phyloP scores from a whole-genome alignment of 2,113 vertebrate species.

The Melanocharis versteri region DNA sequence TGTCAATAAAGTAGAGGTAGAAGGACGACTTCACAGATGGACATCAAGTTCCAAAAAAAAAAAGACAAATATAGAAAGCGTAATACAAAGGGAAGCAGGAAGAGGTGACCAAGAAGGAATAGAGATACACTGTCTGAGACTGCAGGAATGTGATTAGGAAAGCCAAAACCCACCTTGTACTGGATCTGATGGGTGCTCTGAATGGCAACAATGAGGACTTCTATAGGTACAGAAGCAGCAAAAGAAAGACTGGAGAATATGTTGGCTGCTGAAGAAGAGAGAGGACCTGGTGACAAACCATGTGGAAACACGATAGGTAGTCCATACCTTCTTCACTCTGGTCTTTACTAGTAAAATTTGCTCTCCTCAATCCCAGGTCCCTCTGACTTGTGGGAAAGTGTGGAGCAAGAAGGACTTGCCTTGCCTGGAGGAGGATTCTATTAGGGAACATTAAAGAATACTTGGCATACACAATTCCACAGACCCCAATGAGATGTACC shows the following conservation, averaged over 20 bases:
- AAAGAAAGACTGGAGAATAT: not conserved
- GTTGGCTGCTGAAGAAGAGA: not conserved
- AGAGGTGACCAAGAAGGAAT: not conserved
- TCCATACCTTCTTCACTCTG: not conserved
- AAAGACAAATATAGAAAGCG: not conserved
- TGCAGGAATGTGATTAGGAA: not conserved
- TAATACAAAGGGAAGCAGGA: not conserved
- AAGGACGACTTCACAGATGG: not conserved
- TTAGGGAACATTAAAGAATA: not conserved
- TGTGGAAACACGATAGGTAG: not conserved
- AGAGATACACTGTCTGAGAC: not conserved
- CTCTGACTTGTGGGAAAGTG: not conserved
- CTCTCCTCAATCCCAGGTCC: not conserved
- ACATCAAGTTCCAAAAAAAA: not conserved
- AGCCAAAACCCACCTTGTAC: not conserved
- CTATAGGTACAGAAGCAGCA: not conserved
- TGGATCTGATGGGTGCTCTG: not conserved
- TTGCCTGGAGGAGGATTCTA: not conserved
- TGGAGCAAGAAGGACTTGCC: not conserved
- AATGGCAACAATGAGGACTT: not conserved
- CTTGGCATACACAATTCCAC: not conserved
- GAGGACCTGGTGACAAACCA: not conserved
- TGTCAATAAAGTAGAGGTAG: not conserved
- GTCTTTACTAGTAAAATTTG: not conserved
- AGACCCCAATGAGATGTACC: accelerated